Evolutionary conservation across 2,113 vertebrate genomes (phyloP).

Genomic region (Dermatemys mawii): DNA sequence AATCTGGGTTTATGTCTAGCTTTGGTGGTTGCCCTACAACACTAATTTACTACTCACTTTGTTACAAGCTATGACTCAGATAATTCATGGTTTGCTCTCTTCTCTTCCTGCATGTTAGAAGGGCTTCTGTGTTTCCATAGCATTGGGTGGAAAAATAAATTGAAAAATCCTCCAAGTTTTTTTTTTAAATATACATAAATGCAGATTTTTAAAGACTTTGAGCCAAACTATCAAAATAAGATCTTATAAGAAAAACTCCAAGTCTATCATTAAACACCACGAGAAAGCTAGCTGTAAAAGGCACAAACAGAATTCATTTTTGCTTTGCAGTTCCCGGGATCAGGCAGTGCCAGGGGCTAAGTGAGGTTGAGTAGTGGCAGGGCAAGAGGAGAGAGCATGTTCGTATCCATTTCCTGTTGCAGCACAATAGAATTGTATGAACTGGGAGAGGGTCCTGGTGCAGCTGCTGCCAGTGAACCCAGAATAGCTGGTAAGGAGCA

Average conservation of each 20-base stretch:
- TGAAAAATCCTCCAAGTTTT: constrained; percentile 31
- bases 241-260: constrained; percentile 15
- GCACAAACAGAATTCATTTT: constrained; percentile 37
- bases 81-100: background rate
- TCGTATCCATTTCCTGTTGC: background rate
- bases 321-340: background rate
- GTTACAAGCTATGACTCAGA: background rate
- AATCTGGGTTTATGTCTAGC: background rate
- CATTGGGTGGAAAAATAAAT: background rate
- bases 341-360: background rate
- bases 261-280: background rate
- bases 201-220: constrained; percentile 31
- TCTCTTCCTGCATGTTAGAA: background rate
- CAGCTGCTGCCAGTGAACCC: background rate
- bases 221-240: constrained; percentile 8
- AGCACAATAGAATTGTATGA: background rate
- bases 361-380: background rate
- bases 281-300: background rate
- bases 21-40: background rate
- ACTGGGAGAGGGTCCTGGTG: background rate
- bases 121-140: background rate
- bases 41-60: background rate
- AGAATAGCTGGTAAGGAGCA: background rate
- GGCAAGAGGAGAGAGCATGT: background rate
- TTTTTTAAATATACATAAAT: background rate